A percentile compares a stretch with the other conserved stretches of the same genome.
Evolutionary conservation across 1,140 invertebrate genomes (phyloP).

Genomic region (Lasioglossum albipes): DNA sequence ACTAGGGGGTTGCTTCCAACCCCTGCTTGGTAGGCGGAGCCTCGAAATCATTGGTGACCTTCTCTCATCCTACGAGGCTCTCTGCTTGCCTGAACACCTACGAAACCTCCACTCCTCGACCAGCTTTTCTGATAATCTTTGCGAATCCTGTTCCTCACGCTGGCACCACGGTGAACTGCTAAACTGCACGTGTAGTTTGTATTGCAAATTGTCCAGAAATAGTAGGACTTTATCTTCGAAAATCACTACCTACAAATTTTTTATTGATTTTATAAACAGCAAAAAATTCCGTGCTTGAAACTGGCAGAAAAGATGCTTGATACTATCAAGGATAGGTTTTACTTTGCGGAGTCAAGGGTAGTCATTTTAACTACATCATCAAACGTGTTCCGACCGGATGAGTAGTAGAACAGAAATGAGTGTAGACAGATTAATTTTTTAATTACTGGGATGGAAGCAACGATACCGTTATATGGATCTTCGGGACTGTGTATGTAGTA

Average conservation of each 20-base stretch:
- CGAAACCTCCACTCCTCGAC: conserved; percentile 15
- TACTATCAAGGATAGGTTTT: too few relatives aligned
- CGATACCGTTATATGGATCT: not conserved
- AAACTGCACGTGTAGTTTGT: not conserved
- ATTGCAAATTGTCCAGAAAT: not conserved
- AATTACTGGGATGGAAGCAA: not conserved
- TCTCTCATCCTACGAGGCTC: conserved; percentile 23
- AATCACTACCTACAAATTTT: not conserved
- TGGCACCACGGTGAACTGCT: not conserved
- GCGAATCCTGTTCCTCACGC: conserved; percentile 5
- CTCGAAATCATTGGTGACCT: conserved; percentile 60
- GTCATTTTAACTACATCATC: too few relatives aligned
- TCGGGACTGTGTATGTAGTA: too few relatives aligned
- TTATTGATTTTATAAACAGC: not conserved
- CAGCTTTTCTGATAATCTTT: conserved; percentile 25
- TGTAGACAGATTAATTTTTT: not conserved
- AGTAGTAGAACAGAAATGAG: too few relatives aligned
- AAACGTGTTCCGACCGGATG: too few relatives aligned
- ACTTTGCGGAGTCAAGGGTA: too few relatives aligned
- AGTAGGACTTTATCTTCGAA: not conserved
- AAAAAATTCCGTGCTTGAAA: too few relatives aligned
- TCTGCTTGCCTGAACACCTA: conserved; percentile 30
- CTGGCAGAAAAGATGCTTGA: too few relatives aligned
- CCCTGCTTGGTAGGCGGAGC: conserved; percentile 66
- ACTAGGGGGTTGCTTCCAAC: conserved; percentile 58